Conservation (phyloP, 2,797 vertebrate genomes). For the Spheniscus humboldti region DNA sequence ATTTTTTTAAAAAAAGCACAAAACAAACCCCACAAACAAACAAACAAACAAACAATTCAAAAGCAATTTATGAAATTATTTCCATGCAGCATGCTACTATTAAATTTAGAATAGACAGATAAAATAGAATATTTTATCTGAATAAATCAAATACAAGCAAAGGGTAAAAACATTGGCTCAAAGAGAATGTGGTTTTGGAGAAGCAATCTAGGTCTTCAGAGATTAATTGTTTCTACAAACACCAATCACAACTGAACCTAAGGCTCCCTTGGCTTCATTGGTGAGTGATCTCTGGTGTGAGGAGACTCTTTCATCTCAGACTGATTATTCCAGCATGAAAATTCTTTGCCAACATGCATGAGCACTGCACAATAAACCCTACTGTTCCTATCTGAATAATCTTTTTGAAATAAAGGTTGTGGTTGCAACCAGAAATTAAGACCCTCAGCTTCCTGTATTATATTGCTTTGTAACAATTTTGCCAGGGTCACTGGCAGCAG, state of each 20-base stretch:
- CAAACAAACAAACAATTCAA: not conserved
- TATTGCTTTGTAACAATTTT: not conserved
- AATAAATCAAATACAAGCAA: not conserved
- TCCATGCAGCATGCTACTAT: not conserved
- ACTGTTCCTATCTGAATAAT: not conserved
- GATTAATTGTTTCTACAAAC: not conserved
- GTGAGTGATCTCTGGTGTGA: not conserved
- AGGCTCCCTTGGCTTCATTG: not conserved
- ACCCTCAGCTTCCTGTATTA: not conserved
- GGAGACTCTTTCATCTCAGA: not conserved
- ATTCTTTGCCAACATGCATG: not conserved
- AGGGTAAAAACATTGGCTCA: not conserved
- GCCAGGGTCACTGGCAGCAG: not conserved
- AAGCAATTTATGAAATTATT: not conserved
- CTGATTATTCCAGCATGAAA: not conserved
- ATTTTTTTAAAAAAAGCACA: not conserved
- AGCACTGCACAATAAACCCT: not conserved
- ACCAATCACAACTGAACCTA: not conserved
- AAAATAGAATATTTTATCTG: not conserved
- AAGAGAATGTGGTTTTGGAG: not conserved
- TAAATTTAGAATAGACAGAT: not conserved
- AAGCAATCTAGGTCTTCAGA: not conserved
- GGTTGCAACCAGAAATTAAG: not conserved
- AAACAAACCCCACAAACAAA: not conserved
- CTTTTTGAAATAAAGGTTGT: not conserved